Evolutionary conservation across 2,888 invertebrate genomes (phyloP).

Genomic region (Bellardia pandia): DNA sequence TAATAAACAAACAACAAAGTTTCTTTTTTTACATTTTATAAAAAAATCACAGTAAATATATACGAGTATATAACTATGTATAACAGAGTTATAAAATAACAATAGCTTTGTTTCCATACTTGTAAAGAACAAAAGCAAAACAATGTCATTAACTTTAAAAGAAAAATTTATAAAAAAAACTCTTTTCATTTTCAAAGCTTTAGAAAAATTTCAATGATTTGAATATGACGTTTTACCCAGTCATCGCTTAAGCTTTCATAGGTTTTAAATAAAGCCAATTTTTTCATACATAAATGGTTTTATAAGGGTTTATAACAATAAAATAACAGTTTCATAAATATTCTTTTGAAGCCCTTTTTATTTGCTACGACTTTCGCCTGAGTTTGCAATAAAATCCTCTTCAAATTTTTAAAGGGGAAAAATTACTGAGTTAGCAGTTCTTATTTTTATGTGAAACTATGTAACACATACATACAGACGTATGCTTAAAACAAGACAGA

Average conservation of each 20-base stretch:
- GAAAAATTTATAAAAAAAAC: background rate
- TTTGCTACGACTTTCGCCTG: background rate
- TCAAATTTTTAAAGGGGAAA: background rate
- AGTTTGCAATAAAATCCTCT: background rate
- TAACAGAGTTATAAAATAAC: too few species aligned
- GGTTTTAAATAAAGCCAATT: background rate
- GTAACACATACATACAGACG: background rate
- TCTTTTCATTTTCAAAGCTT: background rate
- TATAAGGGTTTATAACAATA: constrained; percentile 38
- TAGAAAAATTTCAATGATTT: constrained; percentile 11
- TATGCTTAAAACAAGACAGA: constrained; percentile 1
- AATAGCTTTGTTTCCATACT: too few species aligned
- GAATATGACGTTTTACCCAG: background rate
- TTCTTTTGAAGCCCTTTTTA: background rate
- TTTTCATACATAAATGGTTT: constrained; percentile 24
- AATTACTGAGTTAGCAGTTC: constrained; percentile 18
- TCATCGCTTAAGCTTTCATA: constrained; percentile 2
- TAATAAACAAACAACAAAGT: background rate
- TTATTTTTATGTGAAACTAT: constrained; percentile 7
- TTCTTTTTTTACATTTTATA: background rate
- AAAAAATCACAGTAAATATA: too few species aligned
- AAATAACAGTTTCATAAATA: constrained; percentile 11
- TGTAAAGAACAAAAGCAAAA: background rate
- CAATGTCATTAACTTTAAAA: constrained; percentile 4
- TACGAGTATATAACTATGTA: too few species aligned